Base-by-base conservation (phyloP, 2,888 invertebrate species). In the Lacanobia wlatinum region DNA sequence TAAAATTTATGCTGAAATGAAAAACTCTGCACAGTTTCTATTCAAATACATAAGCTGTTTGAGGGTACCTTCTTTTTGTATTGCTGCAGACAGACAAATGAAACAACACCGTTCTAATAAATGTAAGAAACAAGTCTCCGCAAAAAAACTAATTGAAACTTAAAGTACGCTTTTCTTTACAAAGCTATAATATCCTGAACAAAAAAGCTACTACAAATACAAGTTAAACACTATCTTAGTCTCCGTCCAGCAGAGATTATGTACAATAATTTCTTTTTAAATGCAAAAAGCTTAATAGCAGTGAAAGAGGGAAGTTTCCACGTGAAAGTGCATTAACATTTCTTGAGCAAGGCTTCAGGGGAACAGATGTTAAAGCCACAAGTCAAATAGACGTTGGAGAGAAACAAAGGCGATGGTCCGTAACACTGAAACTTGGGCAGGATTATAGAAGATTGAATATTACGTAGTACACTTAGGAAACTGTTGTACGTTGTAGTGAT, bases 361-460 rank as follows among this genome's bases (percentile, higher is more conserved):
- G 82, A 86, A 85, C 87, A 83, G 87, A 88, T 85, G 84, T 84
- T 86, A 85, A 89, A 90, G 87, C 88, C 87, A 78, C 87, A 88
- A 90, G 90, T 91, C 90, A 90, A 91, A 90, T 87, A 90, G 86
- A 87, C 84, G 87, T 71, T 84, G 82, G 63, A 83, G 80, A 83
- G 84, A 85, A 88, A 89, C 87, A 87, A 87, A 84, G 80, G 80
- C 84, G 84, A 83, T 86, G 84, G 82, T 78, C 83, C 68, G 81
- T 70, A 83, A 78, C 70, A 75, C 63, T 76, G 76, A 78, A 84
- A 85, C 83, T 86, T 77, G 70, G 62, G n/a, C n/a, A 65, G 82
- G 81, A 88, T 88, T 87, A 84, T 85, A 87, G 79, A 83, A 79
- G 83, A 86, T 87, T 87, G 80, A 83, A 82, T 83, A 83, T 80